Evolutionary conservation across 2,113 vertebrate species (phyloP).

Genomic region (Myrmecophaga tridactyla): DNA sequence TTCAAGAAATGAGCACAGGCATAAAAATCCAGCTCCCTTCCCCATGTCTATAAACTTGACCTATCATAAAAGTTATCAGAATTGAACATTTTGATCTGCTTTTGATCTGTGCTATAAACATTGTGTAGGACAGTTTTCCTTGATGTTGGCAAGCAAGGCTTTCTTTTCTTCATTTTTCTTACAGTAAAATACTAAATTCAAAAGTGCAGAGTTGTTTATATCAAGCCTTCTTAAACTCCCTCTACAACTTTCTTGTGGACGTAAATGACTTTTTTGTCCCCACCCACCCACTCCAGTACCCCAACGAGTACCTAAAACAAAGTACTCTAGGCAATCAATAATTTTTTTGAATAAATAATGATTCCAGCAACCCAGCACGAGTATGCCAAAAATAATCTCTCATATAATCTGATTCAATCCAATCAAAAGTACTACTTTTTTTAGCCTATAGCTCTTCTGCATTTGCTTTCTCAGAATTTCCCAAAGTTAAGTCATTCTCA

Average conservation of each 20-base stretch:
- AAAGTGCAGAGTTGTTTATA: background rate
- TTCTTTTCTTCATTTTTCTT: background rate
- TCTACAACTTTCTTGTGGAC: background rate
- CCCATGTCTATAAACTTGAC: background rate
- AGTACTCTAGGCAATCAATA: background rate
- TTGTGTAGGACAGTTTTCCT: background rate
- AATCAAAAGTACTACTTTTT: background rate
- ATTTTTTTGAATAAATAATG: background rate
- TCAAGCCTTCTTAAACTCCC: background rate
- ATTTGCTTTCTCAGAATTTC: background rate
- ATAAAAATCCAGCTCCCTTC: background rate
- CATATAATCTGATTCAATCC: background rate
- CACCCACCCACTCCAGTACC: no score
- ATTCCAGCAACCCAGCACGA: background rate
- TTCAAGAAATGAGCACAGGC: background rate
- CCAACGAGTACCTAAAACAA: background rate
- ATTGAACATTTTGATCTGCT: background rate
- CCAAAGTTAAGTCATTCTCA: background rate
- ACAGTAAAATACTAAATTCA: conserved; percentile 7
- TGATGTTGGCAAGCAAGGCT: background rate
- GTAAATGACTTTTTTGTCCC: background rate
- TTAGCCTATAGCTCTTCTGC: background rate
- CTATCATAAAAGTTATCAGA: background rate
- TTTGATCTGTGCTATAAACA: background rate
- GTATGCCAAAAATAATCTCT: background rate